Percentiles rank a stretch among this genome's conserved stretches.
Evolutionary conservation across 2,888 invertebrate species (phyloP).

Genomic region (Eupsilia transversa): DNA sequence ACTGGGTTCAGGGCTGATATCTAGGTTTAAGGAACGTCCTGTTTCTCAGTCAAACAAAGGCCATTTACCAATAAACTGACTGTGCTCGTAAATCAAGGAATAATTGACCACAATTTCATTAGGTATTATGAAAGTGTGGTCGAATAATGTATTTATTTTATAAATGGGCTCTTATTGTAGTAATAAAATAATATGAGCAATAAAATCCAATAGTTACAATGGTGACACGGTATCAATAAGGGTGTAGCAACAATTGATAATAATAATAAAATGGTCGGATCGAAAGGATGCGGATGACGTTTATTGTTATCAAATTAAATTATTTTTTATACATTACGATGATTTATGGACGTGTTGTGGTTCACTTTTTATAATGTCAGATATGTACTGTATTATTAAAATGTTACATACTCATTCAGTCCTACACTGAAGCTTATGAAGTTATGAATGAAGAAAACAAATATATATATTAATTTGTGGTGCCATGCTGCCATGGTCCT

Average conservation of each 20-base stretch:
- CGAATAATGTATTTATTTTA: conserved; percentile 26
- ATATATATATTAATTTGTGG: not conserved
- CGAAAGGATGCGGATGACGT: conserved; percentile 42
- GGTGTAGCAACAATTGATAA: conserved; percentile 31
- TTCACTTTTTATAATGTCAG: conserved; percentile 26
- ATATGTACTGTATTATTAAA: not conserved
- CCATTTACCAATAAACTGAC: not conserved
- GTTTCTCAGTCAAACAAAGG: conserved; percentile 7
- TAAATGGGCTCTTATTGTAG: conserved; percentile 18
- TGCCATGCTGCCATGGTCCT: no score
- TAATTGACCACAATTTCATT: conserved; percentile 20
- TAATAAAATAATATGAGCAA: conserved; percentile 32
- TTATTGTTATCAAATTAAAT: conserved; percentile 66
- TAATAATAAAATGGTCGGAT: conserved; percentile 14
- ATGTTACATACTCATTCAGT: not conserved
- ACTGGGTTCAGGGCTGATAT: conserved; percentile 9
- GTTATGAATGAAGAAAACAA: not conserved
- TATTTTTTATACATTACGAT: conserved; percentile 51
- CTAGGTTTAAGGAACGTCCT: conserved; percentile 17
- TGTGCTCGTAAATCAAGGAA: not conserved
- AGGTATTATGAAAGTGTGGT: conserved; percentile 12
- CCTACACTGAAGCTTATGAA: not conserved
- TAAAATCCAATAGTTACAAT: conserved; percentile 40
- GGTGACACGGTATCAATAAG: conserved; percentile 27
- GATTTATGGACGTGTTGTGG: conserved; percentile 61